Evolutionary conservation across 2,113 vertebrate genomes (phyloP).

Genomic region (Notiomystis cincta): DNA sequence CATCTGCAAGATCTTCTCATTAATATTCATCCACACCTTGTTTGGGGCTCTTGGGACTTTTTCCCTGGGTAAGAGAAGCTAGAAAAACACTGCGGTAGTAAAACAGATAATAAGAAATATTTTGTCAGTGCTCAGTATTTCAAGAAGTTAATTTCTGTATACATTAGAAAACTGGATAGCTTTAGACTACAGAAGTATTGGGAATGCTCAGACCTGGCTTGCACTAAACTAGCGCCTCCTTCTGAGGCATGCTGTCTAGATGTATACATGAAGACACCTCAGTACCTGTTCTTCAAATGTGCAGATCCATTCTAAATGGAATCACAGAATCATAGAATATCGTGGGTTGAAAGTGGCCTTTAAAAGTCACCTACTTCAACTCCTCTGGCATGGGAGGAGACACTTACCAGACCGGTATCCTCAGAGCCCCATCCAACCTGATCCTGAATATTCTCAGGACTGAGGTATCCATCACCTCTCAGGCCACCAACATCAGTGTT

Average conservation of each 20-base stretch:
- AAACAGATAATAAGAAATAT: not conserved
- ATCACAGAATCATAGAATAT: not conserved
- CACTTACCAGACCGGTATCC: not conserved
- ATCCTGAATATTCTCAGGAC: not conserved
- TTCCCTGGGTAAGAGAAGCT: not conserved
- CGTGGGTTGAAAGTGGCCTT: not conserved
- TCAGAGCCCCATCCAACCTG: not conserved
- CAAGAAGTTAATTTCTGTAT: rapidly evolving
- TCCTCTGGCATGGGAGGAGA: no score
- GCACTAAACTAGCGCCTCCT: not conserved
- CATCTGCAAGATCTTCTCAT: not conserved
- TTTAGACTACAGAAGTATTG: not conserved
- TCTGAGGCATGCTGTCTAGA: not conserved
- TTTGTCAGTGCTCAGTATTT: not conserved
- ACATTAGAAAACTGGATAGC: not conserved
- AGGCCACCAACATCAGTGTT: not conserved
- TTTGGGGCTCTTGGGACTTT: not conserved
- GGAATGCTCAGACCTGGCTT: not conserved
- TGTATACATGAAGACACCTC: not conserved
- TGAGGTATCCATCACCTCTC: no score
- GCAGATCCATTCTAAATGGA: not conserved
- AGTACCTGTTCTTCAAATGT: not conserved
- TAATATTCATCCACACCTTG: rapidly evolving
- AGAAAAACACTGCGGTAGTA: rapidly evolving
- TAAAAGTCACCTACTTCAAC: not conserved